Evolutionary conservation across 1,140 invertebrate species (phyloP).

Genomic region (Calycopis cecrops): DNA sequence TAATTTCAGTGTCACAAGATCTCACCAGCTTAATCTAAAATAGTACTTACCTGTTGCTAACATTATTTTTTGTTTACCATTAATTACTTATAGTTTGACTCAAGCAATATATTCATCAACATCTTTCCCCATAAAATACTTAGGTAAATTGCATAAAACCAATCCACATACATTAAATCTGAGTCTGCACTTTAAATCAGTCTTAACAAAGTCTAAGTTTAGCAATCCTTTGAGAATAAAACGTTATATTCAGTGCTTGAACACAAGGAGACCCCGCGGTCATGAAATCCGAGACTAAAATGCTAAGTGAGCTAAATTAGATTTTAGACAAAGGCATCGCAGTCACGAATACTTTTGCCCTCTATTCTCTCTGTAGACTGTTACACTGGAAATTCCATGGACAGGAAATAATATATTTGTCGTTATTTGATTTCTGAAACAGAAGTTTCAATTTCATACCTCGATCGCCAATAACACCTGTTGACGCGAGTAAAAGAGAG

Average conservation of each 20-base stretch:
- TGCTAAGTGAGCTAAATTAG: slow-evolving; percentile 2
- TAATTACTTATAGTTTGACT: no score
- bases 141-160: background rate
- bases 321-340: slow-evolving; percentile 7
- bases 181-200: background rate
- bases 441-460: no score
- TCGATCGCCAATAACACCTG: no score
- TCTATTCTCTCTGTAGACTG: background rate
- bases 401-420: background rate
- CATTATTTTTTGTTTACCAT: background rate
- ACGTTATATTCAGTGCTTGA: background rate
- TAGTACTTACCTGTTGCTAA: no score
- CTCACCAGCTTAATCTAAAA: no score
- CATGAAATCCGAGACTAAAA: slow-evolving; percentile 4
- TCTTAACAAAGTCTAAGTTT: background rate
- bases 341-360: background rate
- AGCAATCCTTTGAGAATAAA: background rate
- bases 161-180: background rate
- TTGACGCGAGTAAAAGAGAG: no score
- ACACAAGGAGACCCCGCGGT: background rate
- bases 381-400: background rate
- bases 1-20: no score
- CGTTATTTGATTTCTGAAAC: no score
- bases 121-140: no score
- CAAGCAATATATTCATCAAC: no score